Evolutionary conservation across 2,113 vertebrate genomes (phyloP).

Genomic region (Corynorhinus townsendii): DNA sequence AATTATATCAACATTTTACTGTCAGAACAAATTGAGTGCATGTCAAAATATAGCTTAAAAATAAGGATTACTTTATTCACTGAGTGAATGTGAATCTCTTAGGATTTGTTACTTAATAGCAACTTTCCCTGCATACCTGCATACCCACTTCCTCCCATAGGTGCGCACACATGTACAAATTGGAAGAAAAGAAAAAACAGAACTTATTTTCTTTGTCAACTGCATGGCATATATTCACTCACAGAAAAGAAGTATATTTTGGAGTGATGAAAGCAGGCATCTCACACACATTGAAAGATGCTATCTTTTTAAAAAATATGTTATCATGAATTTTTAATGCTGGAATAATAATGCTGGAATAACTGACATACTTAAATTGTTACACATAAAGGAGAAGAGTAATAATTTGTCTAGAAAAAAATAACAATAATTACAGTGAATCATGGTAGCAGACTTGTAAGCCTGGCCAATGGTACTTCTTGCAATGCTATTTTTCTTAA

Average conservation of each 20-base stretch:
- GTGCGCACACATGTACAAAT: too few species aligned
- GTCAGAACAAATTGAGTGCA: not conserved
- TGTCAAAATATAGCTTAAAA: slow-evolving; percentile 52
- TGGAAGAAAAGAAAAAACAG: not conserved
- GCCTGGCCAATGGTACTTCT: slow-evolving; percentile 48
- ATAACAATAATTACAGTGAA: slow-evolving; percentile 37
- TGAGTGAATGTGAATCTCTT: slow-evolving; percentile 12
- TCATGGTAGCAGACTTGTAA: slow-evolving; percentile 25
- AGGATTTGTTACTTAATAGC: slow-evolving; percentile 35
- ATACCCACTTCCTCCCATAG: not conserved
- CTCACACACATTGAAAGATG: not conserved
- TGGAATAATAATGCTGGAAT: slow-evolving; percentile 19
- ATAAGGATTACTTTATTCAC: slow-evolving; percentile 72
- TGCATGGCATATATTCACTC: not conserved
- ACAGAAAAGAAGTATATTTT: not conserved
- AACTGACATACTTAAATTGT: slow-evolving; percentile 3
- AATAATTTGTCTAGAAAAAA: slow-evolving; percentile 49
- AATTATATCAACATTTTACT: not conserved
- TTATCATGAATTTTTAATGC: not conserved
- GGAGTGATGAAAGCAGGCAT: not conserved
- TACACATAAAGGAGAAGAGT: slow-evolving; percentile 42
- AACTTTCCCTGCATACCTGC: not conserved
- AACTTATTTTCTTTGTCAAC: slow-evolving; percentile 46
- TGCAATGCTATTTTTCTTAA: not conserved
- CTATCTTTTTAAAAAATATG: not conserved